Percentiles rank a stretch among this genome's conserved stretches.
Conservation (phyloP, 2,888 invertebrate genomes). For the Conomelus anceps region DNA sequence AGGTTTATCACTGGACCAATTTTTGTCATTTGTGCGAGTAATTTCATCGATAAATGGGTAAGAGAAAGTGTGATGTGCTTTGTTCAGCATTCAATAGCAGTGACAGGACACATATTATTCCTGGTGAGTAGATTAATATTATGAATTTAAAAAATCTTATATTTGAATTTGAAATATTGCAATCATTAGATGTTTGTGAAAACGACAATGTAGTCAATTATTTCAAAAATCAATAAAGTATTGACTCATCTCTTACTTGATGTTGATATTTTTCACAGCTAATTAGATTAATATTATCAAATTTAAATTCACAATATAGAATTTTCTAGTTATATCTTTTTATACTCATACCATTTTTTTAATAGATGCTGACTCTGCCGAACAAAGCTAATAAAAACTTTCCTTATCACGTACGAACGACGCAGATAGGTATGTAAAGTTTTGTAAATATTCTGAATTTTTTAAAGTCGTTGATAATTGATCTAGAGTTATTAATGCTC, state of each 20-base stretch:
- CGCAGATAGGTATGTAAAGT: conserved; percentile 55
- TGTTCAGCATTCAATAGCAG: conserved; percentile 57
- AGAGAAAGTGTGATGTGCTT: conserved; percentile 66
- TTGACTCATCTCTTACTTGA: no score
- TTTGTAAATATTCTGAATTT: not conserved
- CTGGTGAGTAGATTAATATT: conserved; percentile 47
- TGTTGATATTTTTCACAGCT: no score
- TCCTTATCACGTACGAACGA: conserved; percentile 83
- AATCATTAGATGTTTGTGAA: not conserved
- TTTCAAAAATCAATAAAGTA: no score
- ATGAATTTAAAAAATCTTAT: not conserved
- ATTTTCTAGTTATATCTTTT: not conserved
- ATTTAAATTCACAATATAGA: no score
- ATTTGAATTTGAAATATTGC: not conserved
- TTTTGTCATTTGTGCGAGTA: conserved; percentile 63
- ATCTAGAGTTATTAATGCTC: no score
- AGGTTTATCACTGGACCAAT: conserved; percentile 77
- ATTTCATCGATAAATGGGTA: conserved; percentile 73
- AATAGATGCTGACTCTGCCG: conserved; percentile 72
- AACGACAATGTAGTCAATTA: no score
- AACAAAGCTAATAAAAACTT: conserved; percentile 82
- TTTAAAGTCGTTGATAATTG: no score
- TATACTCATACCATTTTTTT: conserved; percentile 29
- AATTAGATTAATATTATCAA: no score
- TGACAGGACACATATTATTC: conserved; percentile 63